Conservation (phyloP, 2,888 invertebrate genomes). For the Cheilosia grossa region DNA sequence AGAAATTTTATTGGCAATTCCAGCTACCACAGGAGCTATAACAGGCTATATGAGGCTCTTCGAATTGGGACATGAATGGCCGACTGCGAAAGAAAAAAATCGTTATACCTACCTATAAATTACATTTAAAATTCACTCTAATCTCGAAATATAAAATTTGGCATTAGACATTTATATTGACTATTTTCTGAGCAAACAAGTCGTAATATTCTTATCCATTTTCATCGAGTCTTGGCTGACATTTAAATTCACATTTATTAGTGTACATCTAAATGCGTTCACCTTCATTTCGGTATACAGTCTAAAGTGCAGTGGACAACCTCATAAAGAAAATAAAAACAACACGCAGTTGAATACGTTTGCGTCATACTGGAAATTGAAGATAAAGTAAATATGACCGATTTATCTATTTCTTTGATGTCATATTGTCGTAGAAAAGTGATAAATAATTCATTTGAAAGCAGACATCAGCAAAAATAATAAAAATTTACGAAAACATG, state of each 20-base stretch:
- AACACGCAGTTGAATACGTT: neutral
- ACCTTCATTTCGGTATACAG: neutral
- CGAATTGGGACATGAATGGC: no score
- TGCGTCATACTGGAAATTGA: neutral
- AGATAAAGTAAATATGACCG: neutral
- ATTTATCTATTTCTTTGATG: neutral
- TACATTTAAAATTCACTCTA: no score
- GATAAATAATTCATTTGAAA: neutral
- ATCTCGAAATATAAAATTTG: no score
- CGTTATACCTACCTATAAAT: no score
- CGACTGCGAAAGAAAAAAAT: no score
- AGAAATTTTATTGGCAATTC: no score
- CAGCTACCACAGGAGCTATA: no score
- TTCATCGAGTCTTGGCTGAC: neutral
- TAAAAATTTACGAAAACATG: neutral
- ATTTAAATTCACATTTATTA: neutral
- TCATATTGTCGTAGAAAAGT: constrained; percentile 1
- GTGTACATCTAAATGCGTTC: no score
- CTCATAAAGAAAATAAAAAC: neutral
- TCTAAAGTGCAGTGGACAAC: neutral
- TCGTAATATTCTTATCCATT: neutral
- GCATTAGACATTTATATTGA: no score
- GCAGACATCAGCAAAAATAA: no score
- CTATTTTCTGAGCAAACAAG: no score
- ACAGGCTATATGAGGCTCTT: no score